A percentile compares a stretch with the other conserved stretches of the same genome.
Conservation (phyloP, 2,797 vertebrate species). For the Labeo calbasu region DNA sequence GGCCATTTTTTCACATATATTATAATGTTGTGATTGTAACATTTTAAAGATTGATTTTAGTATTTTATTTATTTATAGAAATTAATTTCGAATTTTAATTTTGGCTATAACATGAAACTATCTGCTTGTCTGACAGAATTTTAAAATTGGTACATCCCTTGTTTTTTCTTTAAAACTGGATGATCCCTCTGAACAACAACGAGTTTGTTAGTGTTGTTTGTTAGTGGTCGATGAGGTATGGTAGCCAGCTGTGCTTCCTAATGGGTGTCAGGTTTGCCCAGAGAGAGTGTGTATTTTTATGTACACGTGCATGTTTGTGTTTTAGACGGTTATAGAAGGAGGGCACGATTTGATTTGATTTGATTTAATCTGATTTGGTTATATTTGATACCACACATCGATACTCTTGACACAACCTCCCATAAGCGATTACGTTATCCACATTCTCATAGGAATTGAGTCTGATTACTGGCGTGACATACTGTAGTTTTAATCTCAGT, state of each 20-base stretch:
- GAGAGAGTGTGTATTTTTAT: background rate
- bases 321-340: background rate
- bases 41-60: background rate
- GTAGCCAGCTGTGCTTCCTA: background rate
- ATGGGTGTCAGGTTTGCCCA: slow-evolving; percentile 9
- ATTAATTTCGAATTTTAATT: background rate
- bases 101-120: background rate
- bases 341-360: slow-evolving; percentile 5
- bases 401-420: background rate
- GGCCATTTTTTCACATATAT: background rate
- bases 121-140: background rate
- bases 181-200: background rate
- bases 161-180: background rate
- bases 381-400: slow-evolving; percentile 16
- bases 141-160: background rate
- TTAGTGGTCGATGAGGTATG: background rate
- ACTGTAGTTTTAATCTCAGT: slow-evolving; percentile 13
- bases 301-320: background rate
- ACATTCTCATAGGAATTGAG: background rate
- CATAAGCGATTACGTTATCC: background rate
- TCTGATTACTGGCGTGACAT: slow-evolving; percentile 21
- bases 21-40: background rate
- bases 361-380: slow-evolving; percentile 29
- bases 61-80: background rate
- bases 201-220: background rate